A percentile compares a stretch with the other conserved stretches of the same genome.
Conservation (phyloP, 2,888 invertebrate genomes). For the Mycalesis mineus region DNA sequence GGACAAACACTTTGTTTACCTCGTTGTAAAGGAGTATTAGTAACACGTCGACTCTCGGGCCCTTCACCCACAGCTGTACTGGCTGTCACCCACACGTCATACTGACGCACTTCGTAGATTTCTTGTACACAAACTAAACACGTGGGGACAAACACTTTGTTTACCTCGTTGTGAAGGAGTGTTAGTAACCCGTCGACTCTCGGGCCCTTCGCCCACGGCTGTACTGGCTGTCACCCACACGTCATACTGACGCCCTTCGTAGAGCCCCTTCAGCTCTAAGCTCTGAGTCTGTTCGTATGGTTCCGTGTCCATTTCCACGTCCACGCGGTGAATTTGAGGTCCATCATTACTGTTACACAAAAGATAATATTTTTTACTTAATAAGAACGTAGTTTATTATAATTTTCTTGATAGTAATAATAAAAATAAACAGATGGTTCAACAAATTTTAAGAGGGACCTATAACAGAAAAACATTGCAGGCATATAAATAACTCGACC, state of each 20-base stretch:
- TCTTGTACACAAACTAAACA: too few species aligned
- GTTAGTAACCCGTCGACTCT: slow-evolving; percentile 70
- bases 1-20: too few species aligned
- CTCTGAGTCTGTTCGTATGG: slow-evolving; percentile 66
- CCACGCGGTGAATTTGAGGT: slow-evolving; percentile 59
- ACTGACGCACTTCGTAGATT: slow-evolving; percentile 75
- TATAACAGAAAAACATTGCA: too few species aligned
- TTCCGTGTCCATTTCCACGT: slow-evolving; percentile 48
- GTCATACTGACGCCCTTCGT: slow-evolving; percentile 77
- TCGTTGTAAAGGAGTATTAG: slow-evolving; percentile 73
- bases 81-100: slow-evolving; percentile 83
- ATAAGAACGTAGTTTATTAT: too few species aligned
- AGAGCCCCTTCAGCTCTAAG: slow-evolving; percentile 73
- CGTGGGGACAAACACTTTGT: too few species aligned
- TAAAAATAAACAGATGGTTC: too few species aligned
- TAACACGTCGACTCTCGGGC: slow-evolving; percentile 70
- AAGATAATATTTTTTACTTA: too few species aligned
- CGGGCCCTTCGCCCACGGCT: slow-evolving; percentile 78
- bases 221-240: slow-evolving; percentile 84
- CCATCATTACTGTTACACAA: slow-evolving; percentile 55
- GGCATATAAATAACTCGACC: too few species aligned
- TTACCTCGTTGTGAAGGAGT: slow-evolving; percentile 75
- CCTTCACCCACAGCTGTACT: slow-evolving; percentile 81
- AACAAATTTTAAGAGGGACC: too few species aligned
- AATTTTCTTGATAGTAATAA: too few species aligned